Evolutionary conservation across 1,140 invertebrate genomes (phyloP).

Genomic region (Lordiphosa mommai): DNA sequence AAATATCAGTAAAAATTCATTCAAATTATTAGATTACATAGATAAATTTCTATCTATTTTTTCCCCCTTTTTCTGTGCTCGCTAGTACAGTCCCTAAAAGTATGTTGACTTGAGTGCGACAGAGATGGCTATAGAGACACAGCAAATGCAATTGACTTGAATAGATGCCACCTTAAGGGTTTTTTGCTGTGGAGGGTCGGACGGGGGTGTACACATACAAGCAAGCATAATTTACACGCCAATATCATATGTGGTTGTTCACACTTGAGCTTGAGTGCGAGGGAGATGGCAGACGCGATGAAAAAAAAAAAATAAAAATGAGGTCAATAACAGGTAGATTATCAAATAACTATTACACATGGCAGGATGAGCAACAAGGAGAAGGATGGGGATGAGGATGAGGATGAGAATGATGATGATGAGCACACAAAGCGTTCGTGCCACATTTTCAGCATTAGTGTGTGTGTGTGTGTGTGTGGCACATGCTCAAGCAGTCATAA

Average conservation of each 20-base stretch:
- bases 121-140: not conserved
- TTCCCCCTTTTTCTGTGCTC: too few species aligned
- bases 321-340: slow-evolving; percentile 78
- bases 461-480: slow-evolving; percentile 11
- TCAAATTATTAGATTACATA: too few species aligned
- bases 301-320: slow-evolving; percentile 56
- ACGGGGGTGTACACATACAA: slow-evolving; percentile 32
- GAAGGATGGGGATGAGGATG: not conserved
- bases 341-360: slow-evolving; percentile 74
- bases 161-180: not conserved
- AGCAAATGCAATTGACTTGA: slow-evolving; percentile 4
- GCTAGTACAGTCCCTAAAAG: too few species aligned
- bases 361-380: slow-evolving; percentile 13
- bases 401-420: slow-evolving; percentile 14
- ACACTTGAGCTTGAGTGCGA: slow-evolving; percentile 19
- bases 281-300: slow-evolving; percentile 7
- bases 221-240: slow-evolving; percentile 60
- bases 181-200: not conserved
- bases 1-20: too few species aligned
- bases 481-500: slow-evolving; percentile 44
- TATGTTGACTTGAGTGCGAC: not conserved
- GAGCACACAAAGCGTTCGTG: not conserved
- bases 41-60: too few species aligned
- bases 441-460: too few species aligned
- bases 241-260: slow-evolving; percentile 38